Conservation (phyloP, 2,113 vertebrate species). For the Oryzias curvinotus region DNA sequence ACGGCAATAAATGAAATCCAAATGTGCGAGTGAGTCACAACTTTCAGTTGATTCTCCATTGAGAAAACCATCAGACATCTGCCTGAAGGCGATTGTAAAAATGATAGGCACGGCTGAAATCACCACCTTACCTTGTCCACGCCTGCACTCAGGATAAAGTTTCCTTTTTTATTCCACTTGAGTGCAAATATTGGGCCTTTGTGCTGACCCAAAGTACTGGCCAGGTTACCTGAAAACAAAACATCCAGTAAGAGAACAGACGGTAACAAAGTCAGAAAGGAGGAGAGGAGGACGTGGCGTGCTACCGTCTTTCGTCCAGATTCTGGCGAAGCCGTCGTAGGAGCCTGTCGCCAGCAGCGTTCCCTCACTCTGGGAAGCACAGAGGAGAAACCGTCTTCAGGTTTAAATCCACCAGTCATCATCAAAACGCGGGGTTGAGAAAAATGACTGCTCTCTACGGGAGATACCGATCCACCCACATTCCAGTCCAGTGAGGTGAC, state of each 20-base stretch:
- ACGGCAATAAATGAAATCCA: too few species aligned
- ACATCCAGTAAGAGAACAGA: slow-evolving; percentile 2
- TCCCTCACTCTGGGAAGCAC: slow-evolving; percentile 91
- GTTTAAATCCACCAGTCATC: neutral
- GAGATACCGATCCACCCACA: slow-evolving; percentile 73
- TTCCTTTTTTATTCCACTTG: slow-evolving; percentile 99
- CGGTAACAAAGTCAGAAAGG: neutral
- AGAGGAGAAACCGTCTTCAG: neutral
- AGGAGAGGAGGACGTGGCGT: slow-evolving; percentile 12
- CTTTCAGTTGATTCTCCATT: too few species aligned
- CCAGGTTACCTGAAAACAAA: slow-evolving; percentile 89
- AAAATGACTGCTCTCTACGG: too few species aligned
- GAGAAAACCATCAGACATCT: too few species aligned
- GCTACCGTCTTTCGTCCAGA: slow-evolving; percentile 99
- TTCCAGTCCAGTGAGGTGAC: slow-evolving; percentile 99
- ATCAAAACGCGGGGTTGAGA: too few species aligned
- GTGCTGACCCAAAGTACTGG: slow-evolving; percentile 98
- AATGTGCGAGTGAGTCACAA: too few species aligned
- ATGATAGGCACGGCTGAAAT: neutral
- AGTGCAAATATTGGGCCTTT: slow-evolving; percentile 99
- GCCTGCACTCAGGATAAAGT: slow-evolving; percentile 98
- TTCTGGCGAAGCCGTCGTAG: slow-evolving; percentile 98
- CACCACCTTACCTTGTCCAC: slow-evolving; percentile 91
- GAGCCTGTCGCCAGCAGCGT: slow-evolving; percentile 98
- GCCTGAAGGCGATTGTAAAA: neutral